Base-by-base conservation (phyloP, 2,888 invertebrate genomes). In the Dimorphilus gyrociliatus region DNA sequence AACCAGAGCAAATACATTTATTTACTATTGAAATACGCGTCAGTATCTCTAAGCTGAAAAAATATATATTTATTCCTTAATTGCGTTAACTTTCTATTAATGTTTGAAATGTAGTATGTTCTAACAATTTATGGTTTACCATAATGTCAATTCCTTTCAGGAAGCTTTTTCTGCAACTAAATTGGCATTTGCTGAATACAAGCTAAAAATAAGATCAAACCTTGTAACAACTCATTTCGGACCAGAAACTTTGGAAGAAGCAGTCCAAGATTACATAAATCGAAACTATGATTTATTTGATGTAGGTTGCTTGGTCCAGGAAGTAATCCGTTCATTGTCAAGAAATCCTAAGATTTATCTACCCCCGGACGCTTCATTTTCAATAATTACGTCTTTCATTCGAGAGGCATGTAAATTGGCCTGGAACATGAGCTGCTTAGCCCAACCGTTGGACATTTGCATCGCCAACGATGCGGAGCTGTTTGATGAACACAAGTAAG, bases 231-330 rank as follows among this genome's bases (percentile, higher is more conserved):
- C 53, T 21, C 55, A 58, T 41, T 39, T 47, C 19, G 59, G 57
- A 4, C 55, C 58, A 0, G 57, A 57, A 31, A 59, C 59, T 1
- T 45, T 60, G 27, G 61, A 61, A 37, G 59, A 62, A 32, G 55
- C 58, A 5, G 55, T 57, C 7, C 62, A 62, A 42, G 56, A 60
- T 34, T 59, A 60, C 40, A 47, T 62, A 46, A 60, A 60, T 46
- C 42, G 55, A 27, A 57, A 61, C 46, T 48, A 53, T 23, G 60
- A 60, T 41, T 48, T 57, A 8, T 57, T 51, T 35, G 60, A 60
- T 41, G 47, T 59, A 15, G 50, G 56, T 17, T 49, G 47, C 23
- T 49, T 61, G 43, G 53, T 60, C 3, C 41, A 61, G 60, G 62
- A 61, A 45, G 60, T 60, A 15, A 51, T 58, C 28, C 45, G 55